Percentiles rank a stretch among this genome's conserved stretches.
These are phyloP conservation scores for Conistra vaccinii DNA, from an alignment of 2,888 invertebrate species.

Conservation along the genomic window DNA sequence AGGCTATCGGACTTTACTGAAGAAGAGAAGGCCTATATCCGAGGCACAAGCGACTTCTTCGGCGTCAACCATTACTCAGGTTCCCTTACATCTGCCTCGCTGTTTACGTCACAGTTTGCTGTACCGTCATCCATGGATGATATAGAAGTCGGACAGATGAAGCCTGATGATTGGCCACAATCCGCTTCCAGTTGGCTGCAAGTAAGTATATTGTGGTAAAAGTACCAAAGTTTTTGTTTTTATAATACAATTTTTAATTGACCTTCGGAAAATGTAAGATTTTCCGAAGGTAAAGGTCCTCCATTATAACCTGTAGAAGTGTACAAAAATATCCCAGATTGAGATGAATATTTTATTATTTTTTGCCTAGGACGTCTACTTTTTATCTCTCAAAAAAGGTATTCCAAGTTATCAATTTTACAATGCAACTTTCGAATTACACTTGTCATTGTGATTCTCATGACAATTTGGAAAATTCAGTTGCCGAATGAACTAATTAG, in stretches of 20 bases:
- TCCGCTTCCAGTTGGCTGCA: constrained; percentile 76
- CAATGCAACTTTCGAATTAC: neutral
- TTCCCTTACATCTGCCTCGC: constrained; percentile 70
- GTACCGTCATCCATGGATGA: constrained; percentile 76
- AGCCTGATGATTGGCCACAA: constrained; percentile 73
- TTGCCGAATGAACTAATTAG: neutral
- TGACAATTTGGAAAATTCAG: neutral
- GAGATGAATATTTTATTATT: neutral
- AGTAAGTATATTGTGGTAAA: constrained; percentile 66
- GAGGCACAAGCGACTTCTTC: constrained; percentile 79
- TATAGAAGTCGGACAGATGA: constrained; percentile 62
- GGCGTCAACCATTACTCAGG: constrained; percentile 93
- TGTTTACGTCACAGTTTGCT: constrained; percentile 56
- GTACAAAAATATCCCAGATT: too few relatives aligned
- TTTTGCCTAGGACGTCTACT: neutral
- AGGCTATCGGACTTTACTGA: constrained; percentile 83
- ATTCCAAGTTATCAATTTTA: neutral
- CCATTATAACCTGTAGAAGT: neutral
- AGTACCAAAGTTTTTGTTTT: too few relatives aligned
- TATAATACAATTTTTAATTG: neutral
- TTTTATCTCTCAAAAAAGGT: neutral
- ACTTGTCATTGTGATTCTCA: neutral
- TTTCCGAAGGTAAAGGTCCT: neutral
- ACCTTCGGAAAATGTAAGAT: too few relatives aligned
- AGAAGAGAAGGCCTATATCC: constrained; percentile 77